A percentile compares a stretch with the other conserved stretches of the same genome.
phyloP scores from a whole-genome alignment of 2,888 invertebrate species.

The Arrhopalites spinosus region DNA sequence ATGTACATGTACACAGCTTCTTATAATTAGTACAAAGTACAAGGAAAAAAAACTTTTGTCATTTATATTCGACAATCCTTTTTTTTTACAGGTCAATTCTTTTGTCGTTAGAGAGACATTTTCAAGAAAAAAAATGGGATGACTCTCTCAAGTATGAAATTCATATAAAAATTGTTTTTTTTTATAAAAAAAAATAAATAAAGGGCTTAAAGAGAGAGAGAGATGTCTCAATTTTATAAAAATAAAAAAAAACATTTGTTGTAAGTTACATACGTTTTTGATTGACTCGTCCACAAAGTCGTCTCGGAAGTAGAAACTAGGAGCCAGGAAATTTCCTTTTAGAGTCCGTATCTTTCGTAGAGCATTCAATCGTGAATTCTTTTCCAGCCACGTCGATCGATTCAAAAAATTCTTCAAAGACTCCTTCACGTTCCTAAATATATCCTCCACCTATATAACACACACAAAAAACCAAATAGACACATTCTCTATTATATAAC shows the following conservation, averaged over 20 bases:
- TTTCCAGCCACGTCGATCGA: constrained; percentile 60
- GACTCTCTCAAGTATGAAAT: too few species aligned
- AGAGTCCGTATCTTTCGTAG: constrained; percentile 60
- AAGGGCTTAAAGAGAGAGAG: background rate
- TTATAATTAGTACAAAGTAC: too few species aligned
- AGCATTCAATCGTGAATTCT: constrained; percentile 60
- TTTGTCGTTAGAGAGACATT: too few species aligned
- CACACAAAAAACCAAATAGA: background rate
- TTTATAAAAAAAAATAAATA: background rate
- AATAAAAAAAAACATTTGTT: too few species aligned
- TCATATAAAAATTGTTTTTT: too few species aligned
- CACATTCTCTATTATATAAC: background rate
- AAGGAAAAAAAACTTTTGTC: too few species aligned
- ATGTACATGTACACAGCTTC: too few species aligned
- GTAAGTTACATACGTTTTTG: constrained; percentile 45
- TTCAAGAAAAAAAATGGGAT: too few species aligned
- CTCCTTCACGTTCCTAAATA: constrained; percentile 61
- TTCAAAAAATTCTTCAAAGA: constrained; percentile 57
- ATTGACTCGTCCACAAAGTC: constrained; percentile 54
- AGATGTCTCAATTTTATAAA: background rate
- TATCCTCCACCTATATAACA: constrained; percentile 51
- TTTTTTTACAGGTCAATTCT: too few species aligned
- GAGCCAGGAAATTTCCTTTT: constrained; percentile 57
- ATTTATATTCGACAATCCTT: too few species aligned
- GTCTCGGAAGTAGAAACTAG: constrained; percentile 51